Evolutionary conservation across 2,797 vertebrate species (phyloP).

Genomic region (Argentina silus): DNA sequence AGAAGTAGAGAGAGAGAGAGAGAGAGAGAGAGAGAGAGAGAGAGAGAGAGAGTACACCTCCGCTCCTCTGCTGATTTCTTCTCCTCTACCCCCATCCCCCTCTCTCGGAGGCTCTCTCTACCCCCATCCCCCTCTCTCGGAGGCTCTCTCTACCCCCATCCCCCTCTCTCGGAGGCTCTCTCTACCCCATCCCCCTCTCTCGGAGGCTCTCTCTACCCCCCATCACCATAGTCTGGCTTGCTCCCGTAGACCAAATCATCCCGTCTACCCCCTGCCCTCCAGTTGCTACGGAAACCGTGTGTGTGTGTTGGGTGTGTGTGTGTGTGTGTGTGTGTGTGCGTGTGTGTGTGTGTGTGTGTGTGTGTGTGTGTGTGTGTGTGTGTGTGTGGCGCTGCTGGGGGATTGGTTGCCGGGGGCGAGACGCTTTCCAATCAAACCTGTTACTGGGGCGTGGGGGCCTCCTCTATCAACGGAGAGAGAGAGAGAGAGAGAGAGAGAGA

Average conservation of each 20-base stretch:
- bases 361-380: conserved; percentile 30
- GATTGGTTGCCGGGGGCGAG: conserved; percentile 80
- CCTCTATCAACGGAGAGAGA: conserved; percentile 28
- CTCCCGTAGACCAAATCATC: conserved; percentile 72
- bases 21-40: too few relatives aligned
- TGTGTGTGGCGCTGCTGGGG: conserved; percentile 62
- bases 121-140: conserved; percentile 16
- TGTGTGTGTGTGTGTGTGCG: conserved; percentile 25
- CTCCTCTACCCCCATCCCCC: conserved; percentile 12
- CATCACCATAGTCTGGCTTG: conserved; percentile 66
- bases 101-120: conserved; percentile 16
- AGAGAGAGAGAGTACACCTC: neutral
- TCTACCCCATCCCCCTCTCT: conserved; percentile 34
- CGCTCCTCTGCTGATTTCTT: conserved; percentile 1
- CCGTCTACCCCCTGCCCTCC: conserved; percentile 69
- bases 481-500: conserved; percentile 15
- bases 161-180: conserved; percentile 15
- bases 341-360: neutral
- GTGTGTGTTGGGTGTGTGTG: conserved; percentile 9
- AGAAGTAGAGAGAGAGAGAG: neutral
- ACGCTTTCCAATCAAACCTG: conserved; percentile 82
- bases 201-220: conserved; percentile 60
- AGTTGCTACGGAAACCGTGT: conserved; percentile 78
- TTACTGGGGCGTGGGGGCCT: conserved; percentile 69
- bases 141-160: conserved; percentile 9